These are phyloP conservation scores for Altica lythri DNA, from an alignment of 2,888 invertebrate species.

Conservation along the genomic window DNA sequence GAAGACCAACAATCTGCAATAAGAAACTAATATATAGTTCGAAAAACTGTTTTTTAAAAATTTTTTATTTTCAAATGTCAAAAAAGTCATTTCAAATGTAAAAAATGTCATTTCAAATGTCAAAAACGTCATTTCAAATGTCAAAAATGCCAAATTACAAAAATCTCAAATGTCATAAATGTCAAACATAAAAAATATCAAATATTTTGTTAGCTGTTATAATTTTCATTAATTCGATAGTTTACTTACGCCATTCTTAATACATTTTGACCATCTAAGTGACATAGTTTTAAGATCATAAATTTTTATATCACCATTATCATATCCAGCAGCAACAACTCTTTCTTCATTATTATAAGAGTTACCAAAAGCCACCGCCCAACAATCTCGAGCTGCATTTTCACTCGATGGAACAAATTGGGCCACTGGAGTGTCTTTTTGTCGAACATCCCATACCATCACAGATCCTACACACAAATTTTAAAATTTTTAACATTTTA, in stretches of 20 bases:
- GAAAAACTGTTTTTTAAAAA: no score
- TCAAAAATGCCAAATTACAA: no score
- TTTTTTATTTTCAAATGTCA: no score
- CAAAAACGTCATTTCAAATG: no score
- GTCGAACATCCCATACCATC: conserved; percentile 94
- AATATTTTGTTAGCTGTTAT: no score
- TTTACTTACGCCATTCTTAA: conserved; percentile 86
- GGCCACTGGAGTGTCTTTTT: conserved; percentile 86
- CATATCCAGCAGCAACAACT: conserved; percentile 88
- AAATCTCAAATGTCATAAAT: no score
- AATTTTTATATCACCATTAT: conserved; percentile 94
- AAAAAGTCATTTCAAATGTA: no score
- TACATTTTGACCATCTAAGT: conserved; percentile 87
- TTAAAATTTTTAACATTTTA: background rate
- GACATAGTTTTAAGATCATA: conserved; percentile 86
- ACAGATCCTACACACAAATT: conserved; percentile 26
- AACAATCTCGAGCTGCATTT: conserved; percentile 82
- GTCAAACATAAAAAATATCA: no score
- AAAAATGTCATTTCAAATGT: no score
- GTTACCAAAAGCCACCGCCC: conserved; percentile 92
- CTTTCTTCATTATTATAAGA: conserved; percentile 86
- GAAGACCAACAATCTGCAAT: conserved; percentile 73
- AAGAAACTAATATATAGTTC: conserved; percentile 30
- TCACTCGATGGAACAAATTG: conserved; percentile 79
- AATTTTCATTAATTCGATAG: no score